These are phyloP conservation scores for Hydroisotoma schaefferi DNA, from an alignment of 2,888 invertebrate species.

Conservation along the genomic window DNA sequence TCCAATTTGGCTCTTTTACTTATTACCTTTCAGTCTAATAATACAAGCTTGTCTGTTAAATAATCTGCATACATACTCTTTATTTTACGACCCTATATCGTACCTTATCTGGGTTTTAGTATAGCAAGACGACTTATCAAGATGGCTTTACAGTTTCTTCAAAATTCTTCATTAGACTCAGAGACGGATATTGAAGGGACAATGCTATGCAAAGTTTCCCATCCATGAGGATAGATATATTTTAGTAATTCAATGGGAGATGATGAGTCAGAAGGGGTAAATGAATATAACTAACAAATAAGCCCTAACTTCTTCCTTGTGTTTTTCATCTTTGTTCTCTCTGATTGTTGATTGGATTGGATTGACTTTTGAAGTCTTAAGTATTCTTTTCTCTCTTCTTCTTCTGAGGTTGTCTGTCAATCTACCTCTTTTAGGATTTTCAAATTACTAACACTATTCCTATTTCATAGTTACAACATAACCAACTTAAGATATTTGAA, in stretches of 20 bases:
- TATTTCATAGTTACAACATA: not conserved
- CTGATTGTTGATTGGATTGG: slow-evolving; percentile 16
- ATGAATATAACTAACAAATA: not conserved
- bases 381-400: slow-evolving; percentile 3
- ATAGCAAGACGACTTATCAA: not conserved
- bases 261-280: not conserved
- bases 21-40: not conserved
- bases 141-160: not conserved
- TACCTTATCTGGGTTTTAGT: not conserved
- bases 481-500: not conserved
- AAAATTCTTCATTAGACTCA: not conserved
- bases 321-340: slow-evolving; percentile 10
- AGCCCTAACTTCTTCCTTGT: not conserved
- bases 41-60: not conserved
- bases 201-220: not conserved
- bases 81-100: not conserved
- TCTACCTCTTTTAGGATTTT: slow-evolving; percentile 1
- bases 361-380: slow-evolving; percentile 8
- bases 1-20: slow-evolving; percentile 2
- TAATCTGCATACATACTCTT: not conserved
- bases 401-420: not conserved
- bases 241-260: not conserved
- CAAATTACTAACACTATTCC: not conserved
- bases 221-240: not conserved
- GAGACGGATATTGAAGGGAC: too few relatives aligned